A percentile compares a stretch with the other conserved stretches of the same genome.
phyloP scores from a whole-genome alignment of 2,797 vertebrate species.

The Ciconia nigra region DNA sequence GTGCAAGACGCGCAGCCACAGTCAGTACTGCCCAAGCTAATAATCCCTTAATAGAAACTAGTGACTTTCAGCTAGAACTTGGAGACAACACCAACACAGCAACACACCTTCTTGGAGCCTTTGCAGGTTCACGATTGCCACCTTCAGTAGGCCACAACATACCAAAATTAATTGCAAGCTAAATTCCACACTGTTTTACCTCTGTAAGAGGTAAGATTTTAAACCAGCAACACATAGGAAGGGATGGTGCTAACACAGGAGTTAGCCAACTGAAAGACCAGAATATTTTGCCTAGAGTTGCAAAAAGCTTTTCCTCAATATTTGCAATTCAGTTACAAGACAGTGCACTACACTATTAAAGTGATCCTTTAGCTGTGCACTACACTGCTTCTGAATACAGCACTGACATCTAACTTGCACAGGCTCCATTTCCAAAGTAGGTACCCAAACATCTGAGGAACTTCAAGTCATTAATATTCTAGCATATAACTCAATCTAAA shows the following conservation, averaged over 20 bases:
- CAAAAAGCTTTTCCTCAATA: background rate
- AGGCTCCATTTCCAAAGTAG: background rate
- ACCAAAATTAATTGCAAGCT: background rate
- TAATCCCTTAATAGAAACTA: background rate
- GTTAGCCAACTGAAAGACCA: background rate
- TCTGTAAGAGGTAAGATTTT: background rate
- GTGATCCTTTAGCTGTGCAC: background rate
- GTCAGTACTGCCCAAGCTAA: background rate
- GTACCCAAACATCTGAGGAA: background rate
- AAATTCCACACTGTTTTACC: background rate
- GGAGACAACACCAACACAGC: background rate
- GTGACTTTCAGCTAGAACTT: background rate
- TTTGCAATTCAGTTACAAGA: background rate
- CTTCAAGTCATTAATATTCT: background rate
- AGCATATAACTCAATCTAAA: background rate
- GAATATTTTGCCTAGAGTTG: background rate
- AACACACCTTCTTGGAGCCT: background rate
- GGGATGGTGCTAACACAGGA: background rate
- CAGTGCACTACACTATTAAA: background rate
- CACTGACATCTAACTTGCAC: background rate
- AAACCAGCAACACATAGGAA: background rate
- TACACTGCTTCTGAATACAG: background rate
- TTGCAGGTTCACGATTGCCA: background rate
- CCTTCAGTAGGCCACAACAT: background rate
- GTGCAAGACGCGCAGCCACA: background rate